A percentile compares a stretch with the other conserved stretches of the same genome.
Evolutionary conservation across 2,113 vertebrate species (phyloP).

Genomic region (Struthio camelus): DNA sequence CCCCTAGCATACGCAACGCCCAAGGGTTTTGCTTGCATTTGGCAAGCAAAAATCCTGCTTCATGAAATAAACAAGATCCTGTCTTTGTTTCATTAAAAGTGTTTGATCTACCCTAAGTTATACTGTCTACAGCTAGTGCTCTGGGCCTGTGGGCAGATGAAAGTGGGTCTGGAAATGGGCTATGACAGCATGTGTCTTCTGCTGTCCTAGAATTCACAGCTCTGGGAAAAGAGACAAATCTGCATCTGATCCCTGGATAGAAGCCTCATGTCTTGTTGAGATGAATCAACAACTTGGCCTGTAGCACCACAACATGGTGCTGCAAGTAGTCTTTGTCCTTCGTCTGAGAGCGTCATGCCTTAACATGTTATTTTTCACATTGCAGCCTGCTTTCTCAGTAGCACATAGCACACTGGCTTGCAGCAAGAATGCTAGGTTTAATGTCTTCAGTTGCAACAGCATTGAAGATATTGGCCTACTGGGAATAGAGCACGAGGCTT

Average conservation of each 20-base stretch:
- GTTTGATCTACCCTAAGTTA: background rate
- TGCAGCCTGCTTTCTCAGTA: background rate
- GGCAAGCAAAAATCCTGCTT: background rate
- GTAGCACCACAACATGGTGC: background rate
- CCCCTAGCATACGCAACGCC: background rate
- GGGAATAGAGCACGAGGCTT: background rate
- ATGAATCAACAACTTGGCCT: background rate
- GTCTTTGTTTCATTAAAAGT: background rate
- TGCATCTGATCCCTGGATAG: background rate
- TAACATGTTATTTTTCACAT: background rate
- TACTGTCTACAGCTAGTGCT: background rate
- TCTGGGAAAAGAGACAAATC: background rate
- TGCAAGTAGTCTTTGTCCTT: background rate
- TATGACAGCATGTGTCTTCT: background rate
- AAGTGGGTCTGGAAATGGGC: background rate
- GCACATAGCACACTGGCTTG: background rate
- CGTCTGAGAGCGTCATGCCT: too few species aligned
- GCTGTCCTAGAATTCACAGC: background rate
- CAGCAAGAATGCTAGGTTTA: background rate
- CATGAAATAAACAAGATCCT: conserved; percentile 15
- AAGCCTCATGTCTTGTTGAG: background rate
- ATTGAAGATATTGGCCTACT: background rate
- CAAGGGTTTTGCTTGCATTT: conserved; percentile 22
- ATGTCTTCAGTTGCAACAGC: background rate
- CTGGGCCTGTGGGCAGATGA: background rate